Conservation (phyloP, 2,888 invertebrate genomes). For the Stenichneumon culpator region DNA sequence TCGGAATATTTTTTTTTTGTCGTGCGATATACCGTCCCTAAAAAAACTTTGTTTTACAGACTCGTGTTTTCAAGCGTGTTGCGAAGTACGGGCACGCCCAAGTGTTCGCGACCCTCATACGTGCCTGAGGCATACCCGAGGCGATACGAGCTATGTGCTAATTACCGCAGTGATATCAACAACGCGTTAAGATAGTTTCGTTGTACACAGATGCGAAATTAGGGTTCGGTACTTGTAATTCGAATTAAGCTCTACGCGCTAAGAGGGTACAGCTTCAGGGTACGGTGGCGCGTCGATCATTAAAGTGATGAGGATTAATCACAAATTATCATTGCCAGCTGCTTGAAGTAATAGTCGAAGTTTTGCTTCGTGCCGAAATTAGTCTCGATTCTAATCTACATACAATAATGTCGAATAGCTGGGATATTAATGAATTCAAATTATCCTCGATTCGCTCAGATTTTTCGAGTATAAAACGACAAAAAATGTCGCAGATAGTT, state of each 20-base stretch:
- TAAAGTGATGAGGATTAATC: constrained; percentile 44
- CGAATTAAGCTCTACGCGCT: neutral
- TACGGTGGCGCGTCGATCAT: constrained; percentile 36
- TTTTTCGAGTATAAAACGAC: no score
- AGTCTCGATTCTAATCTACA: neutral
- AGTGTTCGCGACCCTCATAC: constrained; percentile 2
- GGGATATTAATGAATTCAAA: no score
- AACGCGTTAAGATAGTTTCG: neutral
- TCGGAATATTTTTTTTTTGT: no score
- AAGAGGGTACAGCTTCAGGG: neutral
- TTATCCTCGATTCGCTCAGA: no score
- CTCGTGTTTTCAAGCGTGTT: neutral
- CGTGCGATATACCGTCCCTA: no score
- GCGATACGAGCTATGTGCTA: neutral
- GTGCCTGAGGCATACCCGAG: neutral
- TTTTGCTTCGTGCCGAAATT: neutral
- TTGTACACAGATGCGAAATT: neutral
- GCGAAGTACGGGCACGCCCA: neutral
- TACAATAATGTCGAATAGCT: neutral
- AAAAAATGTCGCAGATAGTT: no score
- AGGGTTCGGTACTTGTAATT: neutral
- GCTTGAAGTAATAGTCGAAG: neutral
- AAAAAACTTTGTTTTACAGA: no score
- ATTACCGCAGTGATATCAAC: neutral
- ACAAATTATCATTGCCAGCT: constrained; percentile 38